Evolutionary conservation across 64 coral and sea anemone genomes (phyloP).

Genomic region (Actinia equina): DNA sequence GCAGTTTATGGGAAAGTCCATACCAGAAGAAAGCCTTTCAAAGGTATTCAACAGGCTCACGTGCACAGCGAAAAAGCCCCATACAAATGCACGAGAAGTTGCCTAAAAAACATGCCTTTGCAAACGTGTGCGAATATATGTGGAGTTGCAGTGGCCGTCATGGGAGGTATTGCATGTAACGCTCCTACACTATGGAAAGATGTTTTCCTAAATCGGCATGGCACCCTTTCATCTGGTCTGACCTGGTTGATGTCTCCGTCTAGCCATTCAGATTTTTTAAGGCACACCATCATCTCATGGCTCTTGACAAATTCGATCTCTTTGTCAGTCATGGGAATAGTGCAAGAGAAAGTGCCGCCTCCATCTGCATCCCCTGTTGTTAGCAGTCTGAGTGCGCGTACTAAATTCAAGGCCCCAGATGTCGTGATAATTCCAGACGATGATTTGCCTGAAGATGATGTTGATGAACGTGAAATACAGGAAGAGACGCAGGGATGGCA

Average conservation of each 20-base stretch:
- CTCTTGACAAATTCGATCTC: slow-evolving; percentile 11
- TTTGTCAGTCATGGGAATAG: neutral
- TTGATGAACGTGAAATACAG: neutral
- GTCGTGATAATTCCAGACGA: neutral
- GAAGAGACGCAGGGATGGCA: too few relatives aligned
- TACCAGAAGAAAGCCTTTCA: neutral
- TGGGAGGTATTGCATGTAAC: slow-evolving; percentile 36
- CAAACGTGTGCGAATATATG: slow-evolving; percentile 51
- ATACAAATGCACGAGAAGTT: too few relatives aligned
- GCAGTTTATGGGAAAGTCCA: slow-evolving; percentile 9
- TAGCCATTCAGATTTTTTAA: slow-evolving; percentile 20
- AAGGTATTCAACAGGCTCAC: too few relatives aligned
- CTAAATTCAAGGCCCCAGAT: neutral
- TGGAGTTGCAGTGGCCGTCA: slow-evolving; percentile 33
- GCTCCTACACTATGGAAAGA: slow-evolving; percentile 27
- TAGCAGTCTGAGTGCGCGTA: neutral
- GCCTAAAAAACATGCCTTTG: too few relatives aligned
- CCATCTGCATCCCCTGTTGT: neutral
- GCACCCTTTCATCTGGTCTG: neutral
- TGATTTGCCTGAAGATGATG: neutral
- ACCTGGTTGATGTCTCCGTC: slow-evolving; percentile 35
- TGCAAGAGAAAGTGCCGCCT: neutral
- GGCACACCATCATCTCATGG: slow-evolving; percentile 25
- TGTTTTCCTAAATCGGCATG: neutral
- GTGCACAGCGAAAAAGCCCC: too few relatives aligned